phyloP scores from a whole-genome alignment of 2,888 invertebrate genomes.

The Pteria penguin region DNA sequence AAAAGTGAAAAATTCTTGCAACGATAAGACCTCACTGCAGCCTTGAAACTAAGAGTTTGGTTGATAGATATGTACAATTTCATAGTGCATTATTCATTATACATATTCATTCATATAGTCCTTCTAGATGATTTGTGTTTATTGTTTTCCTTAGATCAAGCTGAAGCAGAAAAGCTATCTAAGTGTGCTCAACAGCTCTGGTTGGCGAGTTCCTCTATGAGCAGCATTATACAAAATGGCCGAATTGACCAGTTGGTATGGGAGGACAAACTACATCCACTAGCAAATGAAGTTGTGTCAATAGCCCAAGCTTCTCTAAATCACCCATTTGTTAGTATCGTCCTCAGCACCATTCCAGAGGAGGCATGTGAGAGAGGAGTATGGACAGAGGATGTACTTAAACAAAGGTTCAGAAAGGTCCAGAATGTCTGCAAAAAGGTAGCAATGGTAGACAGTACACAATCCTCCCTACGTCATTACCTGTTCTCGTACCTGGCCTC shows the following conservation, averaged over 20 bases:
- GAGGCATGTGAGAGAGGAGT: conserved; percentile 90
- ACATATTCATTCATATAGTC: too few relatives aligned
- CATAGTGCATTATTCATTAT: too few relatives aligned
- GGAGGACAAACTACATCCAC: conserved; percentile 71
- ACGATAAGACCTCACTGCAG: too few relatives aligned
- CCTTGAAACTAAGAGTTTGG: too few relatives aligned
- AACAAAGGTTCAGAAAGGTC: conserved; percentile 87
- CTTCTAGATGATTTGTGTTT: too few relatives aligned
- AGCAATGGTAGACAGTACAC: conserved; percentile 91
- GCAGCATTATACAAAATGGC: conserved; percentile 87
- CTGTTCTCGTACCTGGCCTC: conserved; percentile 94
- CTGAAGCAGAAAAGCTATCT: conserved; percentile 80
- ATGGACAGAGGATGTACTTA: conserved; percentile 91
- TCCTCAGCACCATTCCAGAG: conserved; percentile 88
- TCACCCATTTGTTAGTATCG: conserved; percentile 89
- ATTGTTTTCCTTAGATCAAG: conserved; percentile 72
- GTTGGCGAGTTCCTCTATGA: conserved; percentile 94
- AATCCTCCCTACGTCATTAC: conserved; percentile 88
- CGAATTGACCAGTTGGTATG: conserved; percentile 73
- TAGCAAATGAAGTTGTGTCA: conserved; percentile 70
- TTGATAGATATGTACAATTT: too few relatives aligned
- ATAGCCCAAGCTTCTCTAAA: conserved; percentile 73
- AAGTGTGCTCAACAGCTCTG: conserved; percentile 90
- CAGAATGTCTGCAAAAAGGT: conserved; percentile 88
- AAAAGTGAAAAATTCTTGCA: too few relatives aligned